phyloP scores from a whole-genome alignment of 2,797 vertebrate species.

The Lutjanus argentimaculatus region DNA sequence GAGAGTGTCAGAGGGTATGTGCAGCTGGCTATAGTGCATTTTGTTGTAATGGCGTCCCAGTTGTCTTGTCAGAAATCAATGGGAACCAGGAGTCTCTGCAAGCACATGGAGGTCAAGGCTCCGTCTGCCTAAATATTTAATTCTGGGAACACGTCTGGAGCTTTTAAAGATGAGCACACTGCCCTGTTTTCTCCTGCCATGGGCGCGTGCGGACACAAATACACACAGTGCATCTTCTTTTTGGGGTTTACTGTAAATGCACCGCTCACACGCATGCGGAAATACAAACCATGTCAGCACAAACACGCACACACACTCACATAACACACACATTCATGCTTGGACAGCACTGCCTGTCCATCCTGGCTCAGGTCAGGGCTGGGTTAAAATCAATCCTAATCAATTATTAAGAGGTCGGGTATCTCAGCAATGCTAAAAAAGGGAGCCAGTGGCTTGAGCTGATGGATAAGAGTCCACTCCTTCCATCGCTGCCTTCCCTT shows the following conservation, averaged over 20 bases:
- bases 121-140: slow-evolving; percentile 96
- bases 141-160: slow-evolving; percentile 93
- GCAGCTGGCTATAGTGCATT: slow-evolving; percentile 94
- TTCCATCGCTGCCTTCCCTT: slow-evolving; percentile 36
- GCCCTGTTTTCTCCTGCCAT: slow-evolving; percentile 81
- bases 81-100: slow-evolving; percentile 92
- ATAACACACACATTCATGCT: slow-evolving; percentile 62
- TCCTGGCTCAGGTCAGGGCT: slow-evolving; percentile 90
- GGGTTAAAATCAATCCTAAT: slow-evolving; percentile 96
- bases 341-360: slow-evolving; percentile 89
- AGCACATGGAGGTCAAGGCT: slow-evolving; percentile 91
- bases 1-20: slow-evolving; percentile 89
- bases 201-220: slow-evolving; percentile 23
- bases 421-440: slow-evolving; percentile 78
- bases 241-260: slow-evolving; percentile 42
- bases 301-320: slow-evolving; percentile 10
- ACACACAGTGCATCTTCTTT: slow-evolving; percentile 24
- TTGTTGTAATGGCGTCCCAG: slow-evolving; percentile 97
- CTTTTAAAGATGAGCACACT: slow-evolving; percentile 92
- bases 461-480: slow-evolving; percentile 55
- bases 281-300: slow-evolving; percentile 37
- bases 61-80: slow-evolving; percentile 98
- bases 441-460: slow-evolving; percentile 53
- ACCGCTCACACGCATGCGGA: slow-evolving; percentile 7
- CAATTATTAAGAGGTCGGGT: slow-evolving; percentile 93